Evolutionary conservation across 2,113 vertebrate genomes (phyloP), one percentile per base, ranked within the genome.

Genomic region (Passer domesticus): DNA sequence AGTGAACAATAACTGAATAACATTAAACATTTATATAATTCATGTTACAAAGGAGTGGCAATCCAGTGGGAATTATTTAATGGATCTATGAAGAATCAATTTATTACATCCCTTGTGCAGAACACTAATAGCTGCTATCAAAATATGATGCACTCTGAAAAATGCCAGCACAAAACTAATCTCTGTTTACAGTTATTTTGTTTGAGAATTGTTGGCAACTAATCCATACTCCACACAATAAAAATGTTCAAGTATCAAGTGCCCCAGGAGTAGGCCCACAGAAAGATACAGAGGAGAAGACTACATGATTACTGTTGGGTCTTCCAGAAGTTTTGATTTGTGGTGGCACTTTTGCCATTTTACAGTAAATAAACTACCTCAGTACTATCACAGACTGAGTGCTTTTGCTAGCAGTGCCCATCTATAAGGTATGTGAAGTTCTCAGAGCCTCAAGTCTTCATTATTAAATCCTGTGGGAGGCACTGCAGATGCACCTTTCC

Each of bases 121-220:
- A 41, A 41, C 21, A 46, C 33, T 28, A 53, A 49, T 7, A 83
- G 83, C 37, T 81, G 37, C 25, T 81, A 43, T 37, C 17, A 66
- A 64, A 91, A 74, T 4, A 31, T 1, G 11, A 56, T 25, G 13
- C 0, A 0, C 3, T 55, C 52, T 43, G 21, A 73, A 80, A 73
- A 80, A 69, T 33, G 6, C 27, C 39, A 82, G 39, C 33, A 59
- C 17, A 21, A 90, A 39, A 35, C 21, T 16, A 37, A 16, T 33
- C 35, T 62, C 28, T 64, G 17, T 46, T 92, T 72, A 55, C 16
- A 37, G 23, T 15, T 50, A 17, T 13, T 79, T 33, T 41, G 6
- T 46, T 62, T 60, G 52, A 91, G 68, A 89, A 69, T 24, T 58
- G 21, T 22, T 91, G 37, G 33, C 50, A 94, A 49, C 8, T 69